Conservation (phyloP, 2,797 vertebrate genomes). For the Crypturellus tataupa region DNA sequence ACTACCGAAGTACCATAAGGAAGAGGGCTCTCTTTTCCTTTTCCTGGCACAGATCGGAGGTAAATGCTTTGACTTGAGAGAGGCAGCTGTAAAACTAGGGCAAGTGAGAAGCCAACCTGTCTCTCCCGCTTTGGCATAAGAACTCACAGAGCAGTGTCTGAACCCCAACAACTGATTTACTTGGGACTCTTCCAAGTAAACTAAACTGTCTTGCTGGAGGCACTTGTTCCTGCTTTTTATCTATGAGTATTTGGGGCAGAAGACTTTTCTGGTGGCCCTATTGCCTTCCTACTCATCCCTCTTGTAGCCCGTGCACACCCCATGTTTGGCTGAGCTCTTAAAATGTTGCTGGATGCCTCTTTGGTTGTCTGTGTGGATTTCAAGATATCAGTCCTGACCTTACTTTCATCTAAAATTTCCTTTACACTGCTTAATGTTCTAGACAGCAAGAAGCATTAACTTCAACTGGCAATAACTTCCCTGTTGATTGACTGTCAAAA, state of each 20-base stretch:
- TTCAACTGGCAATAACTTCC: background rate
- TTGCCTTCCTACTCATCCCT: background rate
- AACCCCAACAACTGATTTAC: rapidly evolving
- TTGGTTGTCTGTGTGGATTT: background rate
- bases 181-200: background rate
- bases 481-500: background rate
- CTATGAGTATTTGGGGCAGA: background rate
- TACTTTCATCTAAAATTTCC: background rate
- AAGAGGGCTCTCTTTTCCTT: background rate
- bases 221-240: background rate
- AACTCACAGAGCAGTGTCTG: background rate
- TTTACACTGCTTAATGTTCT: background rate
- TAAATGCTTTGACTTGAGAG: background rate
- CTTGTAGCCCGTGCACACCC: background rate
- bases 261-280: background rate
- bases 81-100: background rate
- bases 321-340: rapidly evolving
- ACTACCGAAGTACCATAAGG: background rate
- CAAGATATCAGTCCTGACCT: background rate
- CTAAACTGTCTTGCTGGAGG: background rate
- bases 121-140: background rate
- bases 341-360: rapidly evolving
- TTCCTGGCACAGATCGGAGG: background rate
- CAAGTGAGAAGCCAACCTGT: background rate
- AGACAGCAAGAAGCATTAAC: background rate